Evolutionary conservation across 2,797 vertebrate species (phyloP).

Genomic region (Megaceryle alcyon): DNA sequence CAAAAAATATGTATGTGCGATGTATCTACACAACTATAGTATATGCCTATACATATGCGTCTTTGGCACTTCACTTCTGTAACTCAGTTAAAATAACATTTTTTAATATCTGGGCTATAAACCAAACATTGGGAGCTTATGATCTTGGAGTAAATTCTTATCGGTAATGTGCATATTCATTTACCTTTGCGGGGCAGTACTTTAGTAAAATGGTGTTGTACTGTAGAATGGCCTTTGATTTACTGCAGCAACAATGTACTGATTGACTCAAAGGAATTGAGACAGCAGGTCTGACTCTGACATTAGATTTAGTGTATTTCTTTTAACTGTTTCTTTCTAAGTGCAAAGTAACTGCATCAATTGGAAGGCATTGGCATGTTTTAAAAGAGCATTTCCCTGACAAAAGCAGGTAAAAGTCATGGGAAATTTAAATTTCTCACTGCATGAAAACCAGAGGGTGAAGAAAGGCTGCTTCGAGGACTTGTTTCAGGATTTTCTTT

Average conservation of each 20-base stretch:
- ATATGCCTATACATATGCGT: neutral
- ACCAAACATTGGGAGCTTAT: neutral
- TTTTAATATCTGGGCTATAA: neutral
- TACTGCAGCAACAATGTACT: constrained; percentile 1
- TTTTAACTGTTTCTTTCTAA: constrained; percentile 40
- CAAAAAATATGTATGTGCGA: constrained; percentile 12
- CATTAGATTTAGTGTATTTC: neutral
- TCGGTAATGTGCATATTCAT: neutral
- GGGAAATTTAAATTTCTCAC: neutral
- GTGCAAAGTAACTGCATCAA: neutral
- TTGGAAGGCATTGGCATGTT: neutral
- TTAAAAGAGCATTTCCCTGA: neutral
- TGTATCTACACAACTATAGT: neutral
- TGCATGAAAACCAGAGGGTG: neutral
- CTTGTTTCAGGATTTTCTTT: neutral
- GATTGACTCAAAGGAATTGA: constrained; percentile 39
- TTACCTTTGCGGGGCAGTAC: constrained; percentile 6
- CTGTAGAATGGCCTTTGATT: constrained; percentile 44
- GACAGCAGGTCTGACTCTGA: constrained; percentile 6
- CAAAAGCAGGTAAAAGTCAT: neutral
- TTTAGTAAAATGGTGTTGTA: neutral
- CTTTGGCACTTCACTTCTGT: neutral
- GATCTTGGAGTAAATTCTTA: neutral
- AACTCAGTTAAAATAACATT: neutral
- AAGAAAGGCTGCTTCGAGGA: neutral